Percentiles rank a stretch among this genome's conserved stretches.
Conservation (phyloP, 2,113 vertebrate species). For the Carassius carassius region DNA sequence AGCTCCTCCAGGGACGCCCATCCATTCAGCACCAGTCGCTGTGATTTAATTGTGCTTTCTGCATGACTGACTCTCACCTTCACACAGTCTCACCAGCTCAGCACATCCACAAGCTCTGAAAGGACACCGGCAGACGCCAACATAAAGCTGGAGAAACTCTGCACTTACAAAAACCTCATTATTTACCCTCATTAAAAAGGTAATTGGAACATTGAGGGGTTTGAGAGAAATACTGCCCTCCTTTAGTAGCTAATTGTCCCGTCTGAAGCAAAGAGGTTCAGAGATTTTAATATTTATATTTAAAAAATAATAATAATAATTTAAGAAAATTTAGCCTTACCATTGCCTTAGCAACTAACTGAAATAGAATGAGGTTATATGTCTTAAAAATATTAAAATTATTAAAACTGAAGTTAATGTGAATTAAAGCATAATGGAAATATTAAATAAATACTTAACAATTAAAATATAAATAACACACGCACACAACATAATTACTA, state of each 20-base stretch:
- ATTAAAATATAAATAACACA: not conserved
- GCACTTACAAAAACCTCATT: slow-evolving; percentile 16
- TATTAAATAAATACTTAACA: not conserved
- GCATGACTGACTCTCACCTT: slow-evolving; percentile 75
- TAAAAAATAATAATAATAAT: too few species aligned
- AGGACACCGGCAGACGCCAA: not conserved
- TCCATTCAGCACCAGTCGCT: slow-evolving; percentile 65
- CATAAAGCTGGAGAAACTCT: not conserved
- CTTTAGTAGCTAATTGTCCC: not conserved
- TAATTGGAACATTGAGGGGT: slow-evolving; percentile 16
- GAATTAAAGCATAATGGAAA: not conserved
- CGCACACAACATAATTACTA: not conserved
- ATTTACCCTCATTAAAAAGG: slow-evolving; percentile 38
- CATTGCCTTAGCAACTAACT: not conserved
- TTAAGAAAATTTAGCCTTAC: too few species aligned
- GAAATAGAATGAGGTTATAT: too few species aligned
- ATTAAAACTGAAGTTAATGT: not conserved
- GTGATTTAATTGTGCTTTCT: slow-evolving; percentile 78
- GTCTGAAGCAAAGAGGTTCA: not conserved
- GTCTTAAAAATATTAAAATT: too few species aligned
- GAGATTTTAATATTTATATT: too few species aligned
- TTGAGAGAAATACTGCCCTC: slow-evolving; percentile 1
- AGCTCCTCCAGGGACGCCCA: slow-evolving; percentile 65
- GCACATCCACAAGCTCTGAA: slow-evolving; percentile 57
- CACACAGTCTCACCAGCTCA: slow-evolving; percentile 62